Evolutionary conservation across 2,888 invertebrate genomes (phyloP), one percentile per base, ranked within the genome.

Genomic region (Andrena bicolor): DNA sequence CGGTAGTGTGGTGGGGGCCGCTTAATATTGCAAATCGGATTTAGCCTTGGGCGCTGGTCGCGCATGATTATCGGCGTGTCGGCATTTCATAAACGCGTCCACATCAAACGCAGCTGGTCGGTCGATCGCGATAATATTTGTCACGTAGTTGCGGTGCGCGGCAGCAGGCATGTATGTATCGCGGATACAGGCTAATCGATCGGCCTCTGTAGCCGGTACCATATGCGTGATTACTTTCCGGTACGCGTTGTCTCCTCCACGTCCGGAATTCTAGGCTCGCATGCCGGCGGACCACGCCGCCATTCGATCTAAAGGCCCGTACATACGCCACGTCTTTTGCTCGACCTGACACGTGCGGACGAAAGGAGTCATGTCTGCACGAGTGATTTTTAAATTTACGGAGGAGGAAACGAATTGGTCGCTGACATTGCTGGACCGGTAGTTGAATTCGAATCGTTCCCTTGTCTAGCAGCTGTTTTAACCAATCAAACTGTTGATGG

Each of bases 81-180:
- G 85, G 85, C 87, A 85, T 88, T 88, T 90, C 88, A 90, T 88
- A 89, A 90, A 89, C 89, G 88, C 80, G 85, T 86, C 89, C 89
- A 90, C 90, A 90, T 90, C 90, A 90, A 90, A 90, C 86, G 87
- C 83, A 81, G 86, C 86, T 82, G 80, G 76, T 85, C 82, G 88
- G 87, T 88, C 88, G 86, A 84, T 88, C 89, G 86, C 85, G 87
- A 88, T 89, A 90, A 90, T 87, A 88, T 89, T 90, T 90, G 89
- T 88, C 88, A 85, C 89, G 89, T 88, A 88, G 89, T 88, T 88
- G 88, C 85, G 88, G 88, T 86, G 79, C 85, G 82, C 81, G 82
- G 86, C 84, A 74, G 75, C 74, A 83, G 81, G 69, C 69, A 79
- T 82, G 80, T 78, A 83, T 79, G 83, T 79, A 81, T 81, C 86